A percentile compares a stretch with the other conserved stretches of the same genome.
These are phyloP conservation scores for Drosophila paulistorum DNA, from an alignment of 1,140 invertebrate species.

Conservation along the genomic window DNA sequence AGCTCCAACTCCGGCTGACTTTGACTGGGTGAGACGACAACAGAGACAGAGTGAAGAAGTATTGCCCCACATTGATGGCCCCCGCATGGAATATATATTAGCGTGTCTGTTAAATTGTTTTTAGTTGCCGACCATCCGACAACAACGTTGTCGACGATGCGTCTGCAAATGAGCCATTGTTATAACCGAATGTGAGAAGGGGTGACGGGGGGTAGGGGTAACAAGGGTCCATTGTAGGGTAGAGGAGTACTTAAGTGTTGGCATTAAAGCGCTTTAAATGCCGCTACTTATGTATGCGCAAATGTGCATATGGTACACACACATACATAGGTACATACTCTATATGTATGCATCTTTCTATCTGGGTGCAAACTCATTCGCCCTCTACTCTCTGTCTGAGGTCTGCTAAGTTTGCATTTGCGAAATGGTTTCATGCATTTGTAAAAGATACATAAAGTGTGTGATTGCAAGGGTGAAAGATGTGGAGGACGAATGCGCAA, in stretches of 20 bases:
- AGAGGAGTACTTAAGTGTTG: constrained; percentile 40
- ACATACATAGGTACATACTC: no score
- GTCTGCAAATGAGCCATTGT: constrained; percentile 78
- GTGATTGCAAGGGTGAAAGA: constrained; percentile 6
- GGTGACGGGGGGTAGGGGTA: no score
- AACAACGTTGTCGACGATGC: constrained; percentile 35
- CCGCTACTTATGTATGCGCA: constrained; percentile 30
- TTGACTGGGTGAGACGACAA: background rate
- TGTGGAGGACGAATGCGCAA: background rate
- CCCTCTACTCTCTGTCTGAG: constrained; percentile 5
- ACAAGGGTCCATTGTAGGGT: no score
- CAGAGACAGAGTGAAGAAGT: constrained; percentile 7
- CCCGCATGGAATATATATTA: constrained; percentile 68
- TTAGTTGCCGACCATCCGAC: constrained; percentile 48
- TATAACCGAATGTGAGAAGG: constrained; percentile 4
- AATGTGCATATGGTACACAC: constrained; percentile 10
- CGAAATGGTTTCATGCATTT: constrained; percentile 53
- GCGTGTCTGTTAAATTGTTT: constrained; percentile 72
- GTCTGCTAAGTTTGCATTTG: constrained; percentile 49
- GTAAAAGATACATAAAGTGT: constrained; percentile 19
- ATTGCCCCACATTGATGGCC: constrained; percentile 18
- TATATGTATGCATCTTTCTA: constrained; percentile 3
- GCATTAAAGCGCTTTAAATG: constrained; percentile 68
- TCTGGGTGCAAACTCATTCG: constrained; percentile 26
- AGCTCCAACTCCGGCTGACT: no score